These are phyloP conservation scores for Diorhabda carinulata DNA, from an alignment of 1,140 invertebrate genomes.

Conservation along the genomic window DNA sequence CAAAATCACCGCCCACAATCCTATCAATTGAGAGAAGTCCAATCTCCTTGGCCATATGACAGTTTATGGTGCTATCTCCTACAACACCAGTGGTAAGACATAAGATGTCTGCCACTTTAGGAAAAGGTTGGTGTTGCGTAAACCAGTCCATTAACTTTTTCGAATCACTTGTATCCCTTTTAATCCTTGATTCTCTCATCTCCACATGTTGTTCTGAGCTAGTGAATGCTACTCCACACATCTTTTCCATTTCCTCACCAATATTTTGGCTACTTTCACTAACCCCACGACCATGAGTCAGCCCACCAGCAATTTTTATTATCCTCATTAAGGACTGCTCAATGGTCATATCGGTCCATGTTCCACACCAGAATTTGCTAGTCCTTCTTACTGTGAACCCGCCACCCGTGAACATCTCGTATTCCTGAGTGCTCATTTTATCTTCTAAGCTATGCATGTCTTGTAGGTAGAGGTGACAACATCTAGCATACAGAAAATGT, in stretches of 20 bases:
- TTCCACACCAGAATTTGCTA: background rate
- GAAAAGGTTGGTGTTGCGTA: constrained; percentile 34
- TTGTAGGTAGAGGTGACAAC: background rate
- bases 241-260: background rate
- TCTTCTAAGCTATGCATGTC: background rate
- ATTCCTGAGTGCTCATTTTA: background rate
- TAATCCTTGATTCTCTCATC: no score
- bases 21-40: no score
- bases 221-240: background rate
- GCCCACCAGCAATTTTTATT: constrained; percentile 14
- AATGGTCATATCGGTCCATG: background rate
- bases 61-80: constrained; percentile 45
- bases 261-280: background rate
- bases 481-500: background rate
- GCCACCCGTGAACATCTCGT: no score
- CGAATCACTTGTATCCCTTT: constrained; percentile 34
- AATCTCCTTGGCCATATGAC: constrained; percentile 44
- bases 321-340: no score
- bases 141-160: constrained; percentile 35
- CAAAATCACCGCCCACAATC: no score
- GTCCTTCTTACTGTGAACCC: background rate
- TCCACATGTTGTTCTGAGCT: no score
- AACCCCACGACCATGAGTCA: constrained; percentile 13
- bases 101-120: constrained; percentile 33
- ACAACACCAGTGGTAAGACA: constrained; percentile 42